Conservation (phyloP, 2,888 invertebrate species). For the Metellina segmentata region DNA sequence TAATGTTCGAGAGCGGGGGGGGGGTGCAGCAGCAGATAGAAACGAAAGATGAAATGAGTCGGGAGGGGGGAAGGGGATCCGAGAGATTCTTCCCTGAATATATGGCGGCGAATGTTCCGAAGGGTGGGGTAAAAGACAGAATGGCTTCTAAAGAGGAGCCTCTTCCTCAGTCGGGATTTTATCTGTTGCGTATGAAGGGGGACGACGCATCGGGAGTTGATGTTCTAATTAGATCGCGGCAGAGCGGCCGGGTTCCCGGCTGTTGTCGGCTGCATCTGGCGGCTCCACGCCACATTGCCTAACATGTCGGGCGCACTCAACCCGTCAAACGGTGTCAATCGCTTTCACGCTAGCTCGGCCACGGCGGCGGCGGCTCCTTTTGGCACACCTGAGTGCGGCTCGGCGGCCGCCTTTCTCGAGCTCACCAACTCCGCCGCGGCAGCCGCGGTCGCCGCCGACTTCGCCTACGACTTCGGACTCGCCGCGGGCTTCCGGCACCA, state of each 20-base stretch:
- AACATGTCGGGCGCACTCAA: constrained; percentile 77
- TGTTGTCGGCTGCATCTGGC: constrained; percentile 70
- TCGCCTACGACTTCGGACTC: constrained; percentile 68
- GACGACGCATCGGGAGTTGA: constrained; percentile 59
- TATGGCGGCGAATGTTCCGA: constrained; percentile 56
- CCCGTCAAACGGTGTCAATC: constrained; percentile 78
- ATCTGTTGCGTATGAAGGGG: constrained; percentile 74
- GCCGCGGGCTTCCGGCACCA: constrained; percentile 50
- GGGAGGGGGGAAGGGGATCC: constrained; percentile 17
- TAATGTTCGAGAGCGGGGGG: constrained; percentile 41
- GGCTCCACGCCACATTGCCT: constrained; percentile 74
- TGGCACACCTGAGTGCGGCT: constrained; percentile 76
- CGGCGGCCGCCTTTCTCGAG: constrained; percentile 72
- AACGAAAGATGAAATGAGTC: constrained; percentile 21
- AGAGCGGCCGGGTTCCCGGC: constrained; percentile 57
- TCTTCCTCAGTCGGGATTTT: constrained; percentile 63
- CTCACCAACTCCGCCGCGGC: constrained; percentile 71
- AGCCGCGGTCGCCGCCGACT: constrained; percentile 53
- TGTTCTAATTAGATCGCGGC: constrained; percentile 74
- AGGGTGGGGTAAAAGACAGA: constrained; percentile 53
- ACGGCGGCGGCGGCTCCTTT: constrained; percentile 67
- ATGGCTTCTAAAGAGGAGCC: constrained; percentile 71
- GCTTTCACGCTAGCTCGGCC: constrained; percentile 76
- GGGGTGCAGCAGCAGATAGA: constrained; percentile 20
- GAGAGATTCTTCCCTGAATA: constrained; percentile 38